A percentile compares a stretch with the other conserved stretches of the same genome.
Conservation (phyloP, 2,797 vertebrate genomes). For the Tolypeutes matacus region DNA sequence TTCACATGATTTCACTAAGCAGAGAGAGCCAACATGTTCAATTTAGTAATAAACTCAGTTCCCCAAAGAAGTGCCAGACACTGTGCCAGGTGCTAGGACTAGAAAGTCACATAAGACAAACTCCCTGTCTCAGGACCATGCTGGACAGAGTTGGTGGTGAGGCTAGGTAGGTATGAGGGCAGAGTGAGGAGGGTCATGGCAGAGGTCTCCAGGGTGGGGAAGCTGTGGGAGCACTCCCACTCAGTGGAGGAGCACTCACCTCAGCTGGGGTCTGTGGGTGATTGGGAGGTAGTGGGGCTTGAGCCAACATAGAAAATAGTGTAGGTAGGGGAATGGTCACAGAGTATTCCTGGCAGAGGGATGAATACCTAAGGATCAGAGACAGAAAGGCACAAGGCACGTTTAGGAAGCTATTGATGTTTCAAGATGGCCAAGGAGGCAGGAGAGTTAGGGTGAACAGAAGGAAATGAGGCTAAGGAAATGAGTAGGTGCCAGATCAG, state of each 20-base stretch:
- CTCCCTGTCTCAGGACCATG: neutral
- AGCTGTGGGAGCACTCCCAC: neutral
- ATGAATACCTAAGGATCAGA: neutral
- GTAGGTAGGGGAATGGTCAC: neutral
- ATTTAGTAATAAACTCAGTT: neutral
- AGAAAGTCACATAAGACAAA: neutral
- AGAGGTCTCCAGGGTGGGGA: neutral
- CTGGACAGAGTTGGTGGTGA: neutral
- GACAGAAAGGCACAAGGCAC: neutral
- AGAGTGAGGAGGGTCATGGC: neutral
- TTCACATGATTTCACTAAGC: neutral
- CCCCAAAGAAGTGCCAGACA: accelerated
- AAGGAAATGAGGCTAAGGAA: neutral
- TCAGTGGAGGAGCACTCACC: neutral
- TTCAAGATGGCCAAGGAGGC: neutral
- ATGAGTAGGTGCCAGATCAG: neutral
- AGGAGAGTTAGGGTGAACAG: accelerated
- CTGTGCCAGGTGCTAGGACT: neutral
- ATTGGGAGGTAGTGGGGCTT: neutral
- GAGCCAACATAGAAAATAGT: neutral
- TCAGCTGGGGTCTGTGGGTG: neutral
- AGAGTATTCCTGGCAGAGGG: neutral
- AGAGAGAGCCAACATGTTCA: neutral
- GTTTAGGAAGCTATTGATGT: neutral
- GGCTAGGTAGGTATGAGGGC: neutral